Conservation (phyloP, 1,140 invertebrate species). For the Eumeta japonica region DNA sequence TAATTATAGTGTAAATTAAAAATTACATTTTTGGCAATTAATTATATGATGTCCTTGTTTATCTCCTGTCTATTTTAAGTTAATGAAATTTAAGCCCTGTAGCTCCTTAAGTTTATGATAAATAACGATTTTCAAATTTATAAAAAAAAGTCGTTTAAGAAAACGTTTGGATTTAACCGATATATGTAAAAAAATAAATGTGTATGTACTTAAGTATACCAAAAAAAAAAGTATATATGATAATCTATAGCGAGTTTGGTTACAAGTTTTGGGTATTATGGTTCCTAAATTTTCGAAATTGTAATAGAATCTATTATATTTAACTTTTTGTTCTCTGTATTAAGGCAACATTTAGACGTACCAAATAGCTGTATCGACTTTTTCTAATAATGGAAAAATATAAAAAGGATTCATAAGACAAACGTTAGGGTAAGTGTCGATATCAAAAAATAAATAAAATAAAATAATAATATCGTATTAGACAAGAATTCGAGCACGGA, state of each 20-base stretch:
- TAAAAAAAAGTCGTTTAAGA: slow-evolving; percentile 3
- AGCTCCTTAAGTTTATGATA: no score
- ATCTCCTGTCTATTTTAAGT: no score
- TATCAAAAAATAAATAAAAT: background rate
- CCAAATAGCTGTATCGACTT: slow-evolving; percentile 54
- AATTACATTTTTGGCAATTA: slow-evolving; percentile 44
- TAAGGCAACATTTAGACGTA: slow-evolving; percentile 47
- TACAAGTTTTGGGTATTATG: slow-evolving; percentile 57
- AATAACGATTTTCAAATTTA: no score
- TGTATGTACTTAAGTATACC: slow-evolving; percentile 32
- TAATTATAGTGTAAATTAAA: slow-evolving; percentile 42
- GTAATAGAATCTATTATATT: slow-evolving; percentile 56
- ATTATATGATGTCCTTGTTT: no score
- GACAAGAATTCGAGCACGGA: slow-evolving; percentile 34
- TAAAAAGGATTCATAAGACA: slow-evolving; percentile 38
- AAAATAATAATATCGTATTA: slow-evolving; percentile 1
- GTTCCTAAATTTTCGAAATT: slow-evolving; percentile 59
- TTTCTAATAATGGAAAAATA: no score
- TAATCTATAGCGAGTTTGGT: slow-evolving; percentile 49
- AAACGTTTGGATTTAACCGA: slow-evolving; percentile 1
- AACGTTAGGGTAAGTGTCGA: slow-evolving; percentile 26
- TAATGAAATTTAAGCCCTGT: no score
- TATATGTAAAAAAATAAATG: slow-evolving; percentile 2
- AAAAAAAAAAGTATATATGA: slow-evolving; percentile 42
- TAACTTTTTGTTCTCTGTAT: slow-evolving; percentile 45